Base-by-base conservation (phyloP, 2,113 vertebrate genomes). In the Pampusana beccarii region DNA sequence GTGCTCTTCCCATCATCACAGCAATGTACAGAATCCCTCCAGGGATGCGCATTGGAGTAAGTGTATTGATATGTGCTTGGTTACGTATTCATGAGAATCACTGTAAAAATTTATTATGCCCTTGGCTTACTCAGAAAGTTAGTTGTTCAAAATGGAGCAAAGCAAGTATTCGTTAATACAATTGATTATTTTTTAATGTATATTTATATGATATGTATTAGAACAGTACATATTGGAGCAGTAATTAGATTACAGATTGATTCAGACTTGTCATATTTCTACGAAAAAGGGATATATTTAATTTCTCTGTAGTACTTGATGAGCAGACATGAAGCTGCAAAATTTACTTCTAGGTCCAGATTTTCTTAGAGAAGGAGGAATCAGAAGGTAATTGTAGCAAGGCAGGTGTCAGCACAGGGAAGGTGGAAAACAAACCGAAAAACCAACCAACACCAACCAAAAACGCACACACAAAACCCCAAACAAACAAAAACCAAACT, bases 1-100 rank as follows among this genome's bases (percentile, higher is more conserved):
- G 54, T 18, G 1, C 40, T 33, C 33, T 11, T 67, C 57, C 53
- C 48, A 5, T n/a, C 80, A 2, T 25, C 9, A 19, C 72, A 34
- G 48, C 21, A 10, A 7, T 3, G 42, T 2, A 1, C 19, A 46
- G 8, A n/a, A 7, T 46, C 21, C 61, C 64, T 67, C 19, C 40
- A 20, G 89, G 83, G 46, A 4, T 19, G 42, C 16, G 0, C 5
- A 6, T 9, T 17, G 11, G 18, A 67, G 21, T 0, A 0, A 46
- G 38, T 8, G 57, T 25, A 24, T 64, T 10, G 51, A 50, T 58
- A 78, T 6, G 1, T 26, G 3, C 13, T 18, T 18, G 38, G 29
- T 64, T 91, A 17, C 40, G 11, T 80, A 61, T 82, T 64, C 51
- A 57, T 70, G 56, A 70, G 48, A 2, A 13, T 16, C 36, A 1